Evolutionary conservation across 2,797 vertebrate genomes (phyloP), one percentile per base, ranked within the genome.

Genomic region (Spea hammondii): DNA sequence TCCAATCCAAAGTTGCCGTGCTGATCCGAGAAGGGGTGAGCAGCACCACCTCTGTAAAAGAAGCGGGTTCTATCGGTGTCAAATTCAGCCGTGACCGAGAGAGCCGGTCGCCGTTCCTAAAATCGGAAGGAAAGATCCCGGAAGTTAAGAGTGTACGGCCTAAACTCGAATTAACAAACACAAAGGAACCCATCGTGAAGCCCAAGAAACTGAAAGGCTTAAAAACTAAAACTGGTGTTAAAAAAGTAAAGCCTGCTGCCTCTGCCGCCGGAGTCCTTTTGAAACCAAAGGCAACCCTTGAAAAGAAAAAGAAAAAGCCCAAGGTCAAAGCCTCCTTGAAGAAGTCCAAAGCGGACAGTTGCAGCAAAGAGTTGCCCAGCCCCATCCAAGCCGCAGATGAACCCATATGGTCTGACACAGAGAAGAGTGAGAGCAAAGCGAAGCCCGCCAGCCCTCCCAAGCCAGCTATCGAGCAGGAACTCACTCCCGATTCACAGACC

Each of bases 1-100:
- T 98, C 3, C 96, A 98, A 70, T 98, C 96, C 54, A 98, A 98
- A 88, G 96, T 98, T 70, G 95, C 96, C 0, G 96, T 98, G 5
- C 78, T 98, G 54, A 96, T 98, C 74, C 92, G 96, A 0, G 96
- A 98, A 53, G 96, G 96, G 0, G 96, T 98, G 46, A 98, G 94
- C 88, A 97, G 95, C 77, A 97, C 96, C 0, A 91, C 91, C 0
- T 76, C 88, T 0, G 90, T 93, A 6, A 95, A 93, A 54, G 95
- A 96, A 2, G 93, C 93, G 0, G 93, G 94, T 49, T 96, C 95
- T 14, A 98, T 97, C 0, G 96, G 94, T 0, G 95, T 98, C 14
- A 95, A 97, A 44, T 97, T 98, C 73, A 95, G 95, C 83, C 91
- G 96, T 0, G 96, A 97, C 87, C 92, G 95, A 8, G 96, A 98